These are phyloP conservation scores for Nothobranchius furzeri DNA, from an alignment of 2,113 vertebrate species.

Conservation along the genomic window DNA sequence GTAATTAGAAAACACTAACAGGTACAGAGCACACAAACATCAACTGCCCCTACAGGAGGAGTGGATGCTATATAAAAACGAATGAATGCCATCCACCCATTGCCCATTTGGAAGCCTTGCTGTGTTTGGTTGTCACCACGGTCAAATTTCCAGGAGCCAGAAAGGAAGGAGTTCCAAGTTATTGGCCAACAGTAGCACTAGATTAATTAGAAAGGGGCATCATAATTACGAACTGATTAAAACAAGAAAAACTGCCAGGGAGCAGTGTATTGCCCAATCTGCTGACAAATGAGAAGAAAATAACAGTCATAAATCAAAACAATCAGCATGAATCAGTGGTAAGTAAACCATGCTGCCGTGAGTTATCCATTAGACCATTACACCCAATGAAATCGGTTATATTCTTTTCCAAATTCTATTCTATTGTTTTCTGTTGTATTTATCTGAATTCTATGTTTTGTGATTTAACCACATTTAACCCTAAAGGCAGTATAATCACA, in stretches of 20 bases:
- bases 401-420: no score
- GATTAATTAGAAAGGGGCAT: not conserved
- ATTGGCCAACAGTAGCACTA: not conserved
- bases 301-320: not conserved
- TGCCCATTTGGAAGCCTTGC: not conserved
- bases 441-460: no score
- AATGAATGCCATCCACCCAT: not conserved
- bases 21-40: not conserved
- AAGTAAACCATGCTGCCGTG: not conserved
- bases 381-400: no score
- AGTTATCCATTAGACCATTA: no score
- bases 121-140: not conserved
- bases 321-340: not conserved
- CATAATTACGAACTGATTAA: conserved; percentile 9
- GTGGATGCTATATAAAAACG: no score
- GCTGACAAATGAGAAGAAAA: not conserved
- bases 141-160: not conserved
- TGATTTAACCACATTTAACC: no score
- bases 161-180: not conserved
- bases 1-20: not conserved
- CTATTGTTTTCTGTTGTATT: no score
- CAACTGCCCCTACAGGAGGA: no score
- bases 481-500: no score
- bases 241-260: not conserved
- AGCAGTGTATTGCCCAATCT: not conserved